Percentiles rank a stretch among this genome's conserved stretches.
Evolutionary conservation across 2,113 vertebrate species (phyloP).

Genomic region (Syngnathoides biaculeatus): DNA sequence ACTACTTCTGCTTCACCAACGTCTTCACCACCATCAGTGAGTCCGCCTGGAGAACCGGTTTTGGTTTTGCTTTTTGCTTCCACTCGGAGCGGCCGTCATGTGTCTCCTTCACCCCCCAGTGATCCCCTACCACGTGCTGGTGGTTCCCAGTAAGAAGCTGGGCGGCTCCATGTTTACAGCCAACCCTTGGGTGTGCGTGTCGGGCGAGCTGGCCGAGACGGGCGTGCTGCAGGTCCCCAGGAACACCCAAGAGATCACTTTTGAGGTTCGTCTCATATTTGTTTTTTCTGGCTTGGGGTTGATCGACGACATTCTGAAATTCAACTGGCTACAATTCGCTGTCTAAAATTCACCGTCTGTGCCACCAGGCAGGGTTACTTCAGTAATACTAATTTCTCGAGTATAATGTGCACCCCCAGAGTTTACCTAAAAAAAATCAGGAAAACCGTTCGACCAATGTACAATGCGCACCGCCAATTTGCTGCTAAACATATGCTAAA

Average conservation of each 20-base stretch:
- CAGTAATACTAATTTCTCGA: no score
- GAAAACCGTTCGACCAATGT: no score
- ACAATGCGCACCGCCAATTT: no score
- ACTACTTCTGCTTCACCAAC: conserved; percentile 99
- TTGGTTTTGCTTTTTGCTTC: background rate
- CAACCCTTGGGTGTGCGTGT: conserved; percentile 98
- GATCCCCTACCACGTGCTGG: conserved; percentile 95
- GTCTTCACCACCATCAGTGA: conserved; percentile 98
- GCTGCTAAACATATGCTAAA: no score
- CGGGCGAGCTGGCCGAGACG: conserved; percentile 92
- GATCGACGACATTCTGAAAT: no score
- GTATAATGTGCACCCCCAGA: no score
- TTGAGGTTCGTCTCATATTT: conserved; percentile 81
- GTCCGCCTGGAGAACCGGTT: conserved; percentile 46
- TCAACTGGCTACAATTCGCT: no score
- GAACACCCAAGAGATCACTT: conserved; percentile 92
- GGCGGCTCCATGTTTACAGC: conserved; percentile 98
- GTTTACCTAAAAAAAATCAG: no score
- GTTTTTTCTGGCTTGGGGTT: background rate
- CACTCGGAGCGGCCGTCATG: background rate
- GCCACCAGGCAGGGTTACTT: no score
- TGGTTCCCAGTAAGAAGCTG: conserved; percentile 93
- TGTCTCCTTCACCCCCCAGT: conserved; percentile 72
- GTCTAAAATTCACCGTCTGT: no score
- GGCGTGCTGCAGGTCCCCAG: conserved; percentile 92